These are phyloP conservation scores for Pseudanteris insignis DNA, from an alignment of 2,888 invertebrate genomes.

Conservation along the genomic window DNA sequence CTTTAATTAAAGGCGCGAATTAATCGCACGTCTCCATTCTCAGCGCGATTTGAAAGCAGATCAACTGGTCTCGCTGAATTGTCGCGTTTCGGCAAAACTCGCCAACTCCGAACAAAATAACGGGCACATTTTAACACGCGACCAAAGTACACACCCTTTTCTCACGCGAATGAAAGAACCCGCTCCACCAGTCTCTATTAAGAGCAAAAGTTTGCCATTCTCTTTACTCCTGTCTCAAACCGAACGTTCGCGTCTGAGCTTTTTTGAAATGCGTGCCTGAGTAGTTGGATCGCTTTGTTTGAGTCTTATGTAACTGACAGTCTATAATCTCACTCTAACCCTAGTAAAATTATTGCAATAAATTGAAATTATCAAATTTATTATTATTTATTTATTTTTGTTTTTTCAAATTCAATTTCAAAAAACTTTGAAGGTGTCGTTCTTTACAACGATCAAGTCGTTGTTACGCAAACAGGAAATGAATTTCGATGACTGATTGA, in stretches of 20 bases:
- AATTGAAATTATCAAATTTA: no score
- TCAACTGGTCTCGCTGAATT: conserved; percentile 17
- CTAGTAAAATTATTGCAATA: no score
- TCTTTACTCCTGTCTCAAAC: conserved; percentile 16
- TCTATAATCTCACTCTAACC: no score
- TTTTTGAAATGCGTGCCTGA: conserved; percentile 8
- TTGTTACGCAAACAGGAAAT: no score
- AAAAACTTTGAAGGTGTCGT: no score
- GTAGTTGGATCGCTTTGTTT: conserved; percentile 25
- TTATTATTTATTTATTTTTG: no score
- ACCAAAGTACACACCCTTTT: conserved; percentile 33
- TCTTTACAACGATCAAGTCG: no score
- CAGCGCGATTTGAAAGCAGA: conserved; percentile 3
- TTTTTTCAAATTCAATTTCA: no score
- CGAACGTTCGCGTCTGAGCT: conserved; percentile 13
- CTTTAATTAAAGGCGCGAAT: conserved; percentile 18
- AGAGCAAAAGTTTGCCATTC: conserved; percentile 39
- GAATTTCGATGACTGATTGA: no score
- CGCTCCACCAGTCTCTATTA: conserved; percentile 9
- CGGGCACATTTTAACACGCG: conserved; percentile 23
- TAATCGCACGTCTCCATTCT: conserved; percentile 11
- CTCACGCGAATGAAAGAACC: conserved; percentile 26
- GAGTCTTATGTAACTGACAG: not conserved
- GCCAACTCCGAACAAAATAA: conserved; percentile 19
- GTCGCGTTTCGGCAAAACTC: conserved; percentile 24